Evolutionary conservation across 2,888 invertebrate species (phyloP).

Genomic region (Phyllotreta cruciferae): DNA sequence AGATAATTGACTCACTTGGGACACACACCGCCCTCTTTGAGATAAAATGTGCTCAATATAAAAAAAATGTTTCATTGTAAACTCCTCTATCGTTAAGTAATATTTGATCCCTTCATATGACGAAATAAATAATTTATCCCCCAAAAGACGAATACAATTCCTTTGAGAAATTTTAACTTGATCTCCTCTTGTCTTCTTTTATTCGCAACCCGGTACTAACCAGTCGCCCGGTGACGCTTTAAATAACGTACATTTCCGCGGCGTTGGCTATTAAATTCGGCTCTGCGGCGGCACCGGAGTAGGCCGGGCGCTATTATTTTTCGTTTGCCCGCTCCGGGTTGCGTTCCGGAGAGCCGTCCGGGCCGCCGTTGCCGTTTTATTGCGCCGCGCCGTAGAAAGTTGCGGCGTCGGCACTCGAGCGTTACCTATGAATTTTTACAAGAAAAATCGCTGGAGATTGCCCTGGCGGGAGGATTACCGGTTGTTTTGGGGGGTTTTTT

Average conservation of each 20-base stretch:
- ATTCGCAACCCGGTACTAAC: not conserved
- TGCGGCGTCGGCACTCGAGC: too few relatives aligned
- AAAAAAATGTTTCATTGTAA: too few relatives aligned
- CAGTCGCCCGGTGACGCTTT: not conserved
- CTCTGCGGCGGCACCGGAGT: constrained; percentile 14
- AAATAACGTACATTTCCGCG: constrained; percentile 23
- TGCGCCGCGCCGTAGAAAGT: too few relatives aligned
- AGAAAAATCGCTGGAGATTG: constrained; percentile 15
- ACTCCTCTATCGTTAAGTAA: too few relatives aligned
- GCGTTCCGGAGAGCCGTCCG: constrained; percentile 12
- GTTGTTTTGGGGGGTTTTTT: not conserved
- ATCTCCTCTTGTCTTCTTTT: not conserved
- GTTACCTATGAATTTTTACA: constrained; percentile 17
- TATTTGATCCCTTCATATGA: not conserved
- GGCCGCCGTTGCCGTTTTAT: too few relatives aligned
- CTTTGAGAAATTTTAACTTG: not conserved
- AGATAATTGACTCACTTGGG: too few relatives aligned
- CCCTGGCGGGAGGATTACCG: constrained; percentile 1
- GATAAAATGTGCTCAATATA: too few relatives aligned
- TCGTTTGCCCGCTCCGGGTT: constrained; percentile 26
- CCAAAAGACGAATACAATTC: not conserved
- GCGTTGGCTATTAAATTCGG: constrained; percentile 24
- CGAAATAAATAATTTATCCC: not conserved
- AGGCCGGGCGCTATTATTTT: constrained; percentile 28
- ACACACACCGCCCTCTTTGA: too few relatives aligned